Evolutionary conservation across 2,888 invertebrate genomes (phyloP).

Genomic region (Ectobius pallidus): DNA sequence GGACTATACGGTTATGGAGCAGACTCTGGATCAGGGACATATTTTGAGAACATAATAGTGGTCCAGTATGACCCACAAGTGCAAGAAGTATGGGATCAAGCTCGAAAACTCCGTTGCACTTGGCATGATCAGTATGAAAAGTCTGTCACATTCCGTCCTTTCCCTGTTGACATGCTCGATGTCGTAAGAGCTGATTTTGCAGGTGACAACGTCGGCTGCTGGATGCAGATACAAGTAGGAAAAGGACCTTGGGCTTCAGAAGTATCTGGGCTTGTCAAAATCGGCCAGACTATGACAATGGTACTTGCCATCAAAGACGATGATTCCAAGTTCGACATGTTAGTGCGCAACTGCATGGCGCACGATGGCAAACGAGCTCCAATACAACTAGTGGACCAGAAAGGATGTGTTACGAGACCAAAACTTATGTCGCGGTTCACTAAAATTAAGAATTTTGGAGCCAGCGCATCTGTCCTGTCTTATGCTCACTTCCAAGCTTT

Average conservation of each 20-base stretch:
- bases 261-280: conserved; percentile 91
- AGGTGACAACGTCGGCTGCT: conserved; percentile 94
- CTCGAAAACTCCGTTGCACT: conserved; percentile 87
- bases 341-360: conserved; percentile 92
- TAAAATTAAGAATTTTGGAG: conserved; percentile 94
- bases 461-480: conserved; percentile 88
- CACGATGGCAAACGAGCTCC: conserved; percentile 94
- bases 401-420: conserved; percentile 89
- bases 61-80: conserved; percentile 90
- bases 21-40: conserved; percentile 88
- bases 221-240: conserved; percentile 97
- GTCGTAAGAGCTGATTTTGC: conserved; percentile 95
- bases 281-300: conserved; percentile 97
- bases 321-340: conserved; percentile 94
- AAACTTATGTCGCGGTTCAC: conserved; percentile 93
- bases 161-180: conserved; percentile 94
- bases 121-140: conserved; percentile 97
- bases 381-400: conserved; percentile 90
- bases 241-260: conserved; percentile 96
- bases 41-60: conserved; percentile 92
- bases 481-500: conserved; percentile 95
- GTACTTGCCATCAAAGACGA: conserved; percentile 94
- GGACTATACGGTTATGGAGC: conserved; percentile 87
- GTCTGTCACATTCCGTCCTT: conserved; percentile 91
- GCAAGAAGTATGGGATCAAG: conserved; percentile 96